phyloP scores from a whole-genome alignment of 2,113 vertebrate species.

The Nannospalax galili region DNA sequence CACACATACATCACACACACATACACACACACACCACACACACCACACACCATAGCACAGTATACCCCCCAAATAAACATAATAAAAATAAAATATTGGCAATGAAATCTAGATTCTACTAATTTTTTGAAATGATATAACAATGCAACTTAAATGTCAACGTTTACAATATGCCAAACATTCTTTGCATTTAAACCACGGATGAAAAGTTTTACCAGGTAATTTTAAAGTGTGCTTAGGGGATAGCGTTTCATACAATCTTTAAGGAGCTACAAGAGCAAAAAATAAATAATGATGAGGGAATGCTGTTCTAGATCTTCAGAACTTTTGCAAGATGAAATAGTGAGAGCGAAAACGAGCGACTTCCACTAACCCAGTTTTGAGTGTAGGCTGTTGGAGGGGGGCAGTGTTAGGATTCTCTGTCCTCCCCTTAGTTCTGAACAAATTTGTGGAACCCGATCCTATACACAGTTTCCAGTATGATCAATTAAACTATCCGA shows the following conservation, averaged over 20 bases:
- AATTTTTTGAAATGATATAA: slow-evolving; percentile 4
- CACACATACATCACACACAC: neutral
- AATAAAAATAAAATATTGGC: neutral
- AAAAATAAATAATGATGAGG: neutral
- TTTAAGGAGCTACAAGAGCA: neutral
- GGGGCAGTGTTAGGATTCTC: neutral
- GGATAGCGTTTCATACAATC: neutral
- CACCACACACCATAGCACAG: neutral
- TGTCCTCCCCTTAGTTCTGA: neutral
- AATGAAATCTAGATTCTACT: neutral
- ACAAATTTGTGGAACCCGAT: neutral
- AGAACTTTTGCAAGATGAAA: neutral
- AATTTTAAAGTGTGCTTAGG: slow-evolving; percentile 1
- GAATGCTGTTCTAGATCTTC: neutral
- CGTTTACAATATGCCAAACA: neutral
- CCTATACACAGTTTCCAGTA: neutral
- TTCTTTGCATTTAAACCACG: slow-evolving; percentile 11
- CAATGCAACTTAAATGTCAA: neutral
- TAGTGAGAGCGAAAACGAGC: neutral
- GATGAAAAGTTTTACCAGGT: slow-evolving; percentile 8
- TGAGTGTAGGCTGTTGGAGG: neutral
- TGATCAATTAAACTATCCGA: neutral
- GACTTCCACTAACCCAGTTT: neutral
- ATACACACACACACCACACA: neutral
- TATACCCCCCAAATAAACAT: neutral